These are phyloP conservation scores for Colletes gigas DNA, from an alignment of 1,140 invertebrate species.

Conservation along the genomic window DNA sequence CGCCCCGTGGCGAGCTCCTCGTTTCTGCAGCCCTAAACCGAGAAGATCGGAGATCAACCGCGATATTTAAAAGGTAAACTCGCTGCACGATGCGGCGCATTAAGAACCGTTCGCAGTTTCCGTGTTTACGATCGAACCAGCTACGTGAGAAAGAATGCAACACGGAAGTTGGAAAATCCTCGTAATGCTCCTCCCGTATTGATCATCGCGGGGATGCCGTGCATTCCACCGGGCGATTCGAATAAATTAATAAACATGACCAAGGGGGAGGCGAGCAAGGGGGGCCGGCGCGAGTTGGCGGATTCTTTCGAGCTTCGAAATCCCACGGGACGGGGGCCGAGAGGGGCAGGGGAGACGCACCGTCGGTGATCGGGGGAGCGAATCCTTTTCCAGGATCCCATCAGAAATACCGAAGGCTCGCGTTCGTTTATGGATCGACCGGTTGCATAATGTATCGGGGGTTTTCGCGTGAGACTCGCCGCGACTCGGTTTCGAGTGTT, in stretches of 20 bases:
- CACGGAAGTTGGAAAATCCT: conserved; percentile 41
- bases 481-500: conserved; percentile 49
- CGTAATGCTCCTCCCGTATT: conserved; percentile 15
- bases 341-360: not conserved
- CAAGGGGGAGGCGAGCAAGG: not conserved
- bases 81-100: not conserved
- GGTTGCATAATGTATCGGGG: conserved; percentile 79
- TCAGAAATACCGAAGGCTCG: conserved; percentile 31
- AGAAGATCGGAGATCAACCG: not conserved
- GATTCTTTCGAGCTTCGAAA: not conserved
- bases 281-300: conserved; percentile 6
- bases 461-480: conserved; percentile 69
- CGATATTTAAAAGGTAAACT: not conserved
- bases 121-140: conserved; percentile 29
- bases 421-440: conserved; percentile 77
- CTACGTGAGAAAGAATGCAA: conserved; percentile 59
- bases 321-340: not conserved
- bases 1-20: no score
- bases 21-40: not conserved
- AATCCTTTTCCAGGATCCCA: conserved; percentile 26
- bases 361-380: not conserved
- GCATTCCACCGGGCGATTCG: conserved; percentile 34
- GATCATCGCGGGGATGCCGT: conserved; percentile 28
- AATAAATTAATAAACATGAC: conserved; percentile 63
- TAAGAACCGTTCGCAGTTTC: conserved; percentile 13